A percentile compares a stretch with the other conserved stretches of the same genome.
Evolutionary conservation across 2,888 invertebrate genomes (phyloP).

Genomic region (Trachelus stipa): DNA sequence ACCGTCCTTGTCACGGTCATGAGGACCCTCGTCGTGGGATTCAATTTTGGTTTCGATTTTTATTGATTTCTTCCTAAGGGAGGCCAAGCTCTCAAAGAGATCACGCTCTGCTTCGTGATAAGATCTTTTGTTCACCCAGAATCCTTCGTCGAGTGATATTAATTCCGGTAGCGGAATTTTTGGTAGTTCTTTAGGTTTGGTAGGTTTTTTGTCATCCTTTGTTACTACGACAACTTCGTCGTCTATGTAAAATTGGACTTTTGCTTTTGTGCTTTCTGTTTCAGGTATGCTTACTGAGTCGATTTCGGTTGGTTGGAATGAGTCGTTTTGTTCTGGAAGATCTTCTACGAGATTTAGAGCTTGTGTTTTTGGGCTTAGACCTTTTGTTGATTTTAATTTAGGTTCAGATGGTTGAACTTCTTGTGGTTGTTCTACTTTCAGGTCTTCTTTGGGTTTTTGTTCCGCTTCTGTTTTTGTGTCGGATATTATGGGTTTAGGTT

Average conservation of each 20-base stretch:
- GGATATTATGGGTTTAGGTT: constrained; percentile 4
- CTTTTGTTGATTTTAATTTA: not conserved
- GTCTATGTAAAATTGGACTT: constrained; percentile 61
- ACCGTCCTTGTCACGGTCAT: constrained; percentile 63
- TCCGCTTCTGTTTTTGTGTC: constrained; percentile 4
- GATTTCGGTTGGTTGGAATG: constrained; percentile 6
- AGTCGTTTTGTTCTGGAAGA: constrained; percentile 11
- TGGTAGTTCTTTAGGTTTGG: constrained; percentile 16
- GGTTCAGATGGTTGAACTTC: constrained; percentile 8
- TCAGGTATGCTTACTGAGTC: not conserved
- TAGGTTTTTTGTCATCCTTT: constrained; percentile 39
- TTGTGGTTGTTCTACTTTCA: constrained; percentile 10
- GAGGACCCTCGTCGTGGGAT: constrained; percentile 13
- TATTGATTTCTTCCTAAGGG: constrained; percentile 46
- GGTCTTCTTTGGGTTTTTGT: constrained; percentile 11
- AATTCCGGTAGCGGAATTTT: constrained; percentile 40
- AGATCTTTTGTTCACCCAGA: constrained; percentile 73
- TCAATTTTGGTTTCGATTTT: not conserved
- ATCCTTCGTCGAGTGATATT: constrained; percentile 68
- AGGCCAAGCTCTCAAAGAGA: constrained; percentile 71
- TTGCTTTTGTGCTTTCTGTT: constrained; percentile 36
- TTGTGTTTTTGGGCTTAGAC: not conserved
- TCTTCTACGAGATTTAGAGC: constrained; percentile 10
- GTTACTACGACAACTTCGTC: constrained; percentile 55
- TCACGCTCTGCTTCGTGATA: constrained; percentile 78